Base-by-base conservation (phyloP, 2,888 invertebrate species). In the Andricus quercusramuli region DNA sequence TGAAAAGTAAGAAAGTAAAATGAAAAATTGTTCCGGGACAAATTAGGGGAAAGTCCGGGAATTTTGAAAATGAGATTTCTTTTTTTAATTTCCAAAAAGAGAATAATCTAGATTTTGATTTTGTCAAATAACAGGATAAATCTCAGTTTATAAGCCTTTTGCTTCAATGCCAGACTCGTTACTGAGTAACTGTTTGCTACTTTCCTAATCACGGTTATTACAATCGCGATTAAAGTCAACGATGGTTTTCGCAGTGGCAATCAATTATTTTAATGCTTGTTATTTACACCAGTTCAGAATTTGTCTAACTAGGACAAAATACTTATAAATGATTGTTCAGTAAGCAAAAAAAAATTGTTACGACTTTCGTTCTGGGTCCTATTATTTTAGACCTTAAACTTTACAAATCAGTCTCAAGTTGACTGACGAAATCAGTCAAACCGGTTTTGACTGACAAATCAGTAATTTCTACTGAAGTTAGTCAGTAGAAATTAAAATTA, bases 181-280 rank as follows among this genome's bases (percentile, higher is more conserved):
- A 68, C 22, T 3, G 44, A 74, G 6, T 74, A 74, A 74, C n/a
- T 2, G 74, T 32, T 56, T 3, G 56, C 51, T 56, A 74, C n/a
- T 25, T 51, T 56, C 13, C 20, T 32, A 56, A 74, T 32, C 11
- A 51, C 4, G 74, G 32, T 74, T 74, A 56, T 74, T 74, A 51
- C 20, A 74, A 51, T 17, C 29, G n/a, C 29, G 51, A 74, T 74
- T 74, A 74, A 74, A 32, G 32, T 74, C 5, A 56, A 74, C 11
- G 51, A 74, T 74, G 32, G 56, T 74, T 74, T 74, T 74, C 20
- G 32, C 74, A 32, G 51, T 74, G 51, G 25, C n/a, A 74, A 51
- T 51, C 74, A 70, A 70, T 70, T 70, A 74, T 32, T 74, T n/a
- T 51, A 74, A 74, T 51, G n/a, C 20, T n/a, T 51, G 74, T 32